phyloP scores from a whole-genome alignment of 2,113 vertebrate species.

The Archilochus colubris region DNA sequence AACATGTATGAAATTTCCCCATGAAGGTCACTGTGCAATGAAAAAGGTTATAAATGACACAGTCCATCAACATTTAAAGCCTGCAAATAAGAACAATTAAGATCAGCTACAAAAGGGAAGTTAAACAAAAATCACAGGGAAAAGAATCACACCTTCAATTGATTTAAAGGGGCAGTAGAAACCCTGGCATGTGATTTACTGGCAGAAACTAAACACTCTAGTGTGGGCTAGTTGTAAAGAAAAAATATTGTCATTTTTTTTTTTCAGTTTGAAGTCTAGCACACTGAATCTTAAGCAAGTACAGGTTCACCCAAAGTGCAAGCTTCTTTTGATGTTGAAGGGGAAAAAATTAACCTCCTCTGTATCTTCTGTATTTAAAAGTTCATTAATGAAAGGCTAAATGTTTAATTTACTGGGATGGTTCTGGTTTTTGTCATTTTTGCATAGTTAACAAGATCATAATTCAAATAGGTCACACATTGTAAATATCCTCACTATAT shows the following conservation, averaged over 20 bases:
- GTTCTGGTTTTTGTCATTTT: constrained; percentile 80
- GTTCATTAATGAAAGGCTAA: constrained; percentile 74
- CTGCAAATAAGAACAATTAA: constrained; percentile 74
- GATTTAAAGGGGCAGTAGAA: constrained; percentile 60
- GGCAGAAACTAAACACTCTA: constrained; percentile 68
- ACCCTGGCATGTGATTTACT: constrained; percentile 63
- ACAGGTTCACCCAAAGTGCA: constrained; percentile 71
- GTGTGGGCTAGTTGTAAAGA: constrained; percentile 66
- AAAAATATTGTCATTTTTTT: constrained; percentile 70
- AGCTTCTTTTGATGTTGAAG: constrained; percentile 70
- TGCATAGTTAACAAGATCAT: constrained; percentile 76
- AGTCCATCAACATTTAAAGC: constrained; percentile 70
- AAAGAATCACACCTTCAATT: constrained; percentile 71
- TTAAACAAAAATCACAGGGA: constrained; percentile 64
- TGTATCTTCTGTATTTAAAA: constrained; percentile 57
- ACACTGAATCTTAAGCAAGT: constrained; percentile 60
- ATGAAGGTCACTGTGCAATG: constrained; percentile 9
- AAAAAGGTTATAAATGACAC: constrained; percentile 63
- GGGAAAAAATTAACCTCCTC: constrained; percentile 62
- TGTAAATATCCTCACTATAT: constrained; percentile 76
- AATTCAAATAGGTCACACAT: constrained; percentile 78
- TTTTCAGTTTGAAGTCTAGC: constrained; percentile 50
- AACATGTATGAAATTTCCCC: constrained; percentile 34
- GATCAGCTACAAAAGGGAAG: constrained; percentile 59
- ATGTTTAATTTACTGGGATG: constrained; percentile 67